Evolutionary conservation across 2,113 vertebrate genomes (phyloP).

Genomic region (Apeltes quadracus): DNA sequence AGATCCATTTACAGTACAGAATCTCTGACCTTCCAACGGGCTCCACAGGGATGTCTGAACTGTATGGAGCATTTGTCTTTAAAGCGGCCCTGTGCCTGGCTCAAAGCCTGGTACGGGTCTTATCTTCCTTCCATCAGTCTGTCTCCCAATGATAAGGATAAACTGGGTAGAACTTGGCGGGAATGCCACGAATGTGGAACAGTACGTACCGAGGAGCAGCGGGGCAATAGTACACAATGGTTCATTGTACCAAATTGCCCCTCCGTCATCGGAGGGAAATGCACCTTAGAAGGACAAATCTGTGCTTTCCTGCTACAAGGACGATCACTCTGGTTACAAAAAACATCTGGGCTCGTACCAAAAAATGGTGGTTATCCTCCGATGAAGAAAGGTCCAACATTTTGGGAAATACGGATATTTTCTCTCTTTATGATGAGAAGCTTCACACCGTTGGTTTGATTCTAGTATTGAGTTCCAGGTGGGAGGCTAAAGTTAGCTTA

Average conservation of each 20-base stretch:
- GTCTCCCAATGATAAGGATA: conserved; percentile 68
- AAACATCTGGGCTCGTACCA: neutral
- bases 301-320: conserved; percentile 28
- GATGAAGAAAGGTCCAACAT: neutral
- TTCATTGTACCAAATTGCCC: conserved; percentile 46
- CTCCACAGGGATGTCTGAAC: conserved; percentile 51
- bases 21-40: conserved; percentile 64
- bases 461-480: neutral
- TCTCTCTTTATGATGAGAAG: neutral
- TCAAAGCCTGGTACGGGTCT: conserved; percentile 47
- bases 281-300: conserved; percentile 33
- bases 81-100: conserved; percentile 27
- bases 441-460: neutral
- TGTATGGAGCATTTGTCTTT: conserved; percentile 36
- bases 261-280: conserved; percentile 32
- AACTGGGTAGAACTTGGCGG: conserved; percentile 45
- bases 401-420: neutral
- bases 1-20: conserved; percentile 55
- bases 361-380: neutral
- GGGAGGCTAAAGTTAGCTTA: neutral
- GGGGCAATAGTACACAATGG: conserved; percentile 51
- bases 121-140: conserved; percentile 61
- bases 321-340: neutral
- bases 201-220: conserved; percentile 42
- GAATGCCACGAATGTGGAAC: conserved; percentile 65